phyloP scores from a whole-genome alignment of 2,113 vertebrate species.

The Cheirogaleus medius region DNA sequence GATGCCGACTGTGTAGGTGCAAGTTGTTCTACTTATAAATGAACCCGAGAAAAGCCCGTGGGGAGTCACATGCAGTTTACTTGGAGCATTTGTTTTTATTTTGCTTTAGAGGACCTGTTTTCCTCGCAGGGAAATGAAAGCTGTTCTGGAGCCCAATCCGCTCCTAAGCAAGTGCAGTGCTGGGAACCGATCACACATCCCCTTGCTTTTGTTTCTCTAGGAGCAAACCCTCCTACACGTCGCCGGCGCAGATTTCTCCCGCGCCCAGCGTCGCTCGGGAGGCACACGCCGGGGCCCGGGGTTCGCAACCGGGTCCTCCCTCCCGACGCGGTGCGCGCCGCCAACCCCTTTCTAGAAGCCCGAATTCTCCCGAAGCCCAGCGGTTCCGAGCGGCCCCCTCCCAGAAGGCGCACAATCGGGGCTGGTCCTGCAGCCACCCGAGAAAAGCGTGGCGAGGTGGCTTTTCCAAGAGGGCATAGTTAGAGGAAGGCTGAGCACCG shows the following conservation, averaged over 20 bases:
- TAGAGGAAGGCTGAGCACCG: neutral
- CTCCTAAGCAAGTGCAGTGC: neutral
- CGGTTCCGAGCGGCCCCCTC: neutral
- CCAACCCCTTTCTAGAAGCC: neutral
- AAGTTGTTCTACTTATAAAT: constrained; percentile 12
- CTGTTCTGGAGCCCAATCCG: neutral
- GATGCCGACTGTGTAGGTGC: neutral
- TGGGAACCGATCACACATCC: neutral
- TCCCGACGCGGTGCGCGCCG: neutral
- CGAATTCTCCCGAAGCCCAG: neutral
- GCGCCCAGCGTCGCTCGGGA: neutral
- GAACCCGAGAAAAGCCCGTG: neutral
- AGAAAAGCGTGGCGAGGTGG: neutral
- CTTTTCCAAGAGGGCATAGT: neutral
- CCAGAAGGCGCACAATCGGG: neutral
- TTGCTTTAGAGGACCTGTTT: constrained; percentile 5
- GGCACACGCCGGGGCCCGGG: neutral
- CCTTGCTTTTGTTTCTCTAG: constrained; percentile 67
- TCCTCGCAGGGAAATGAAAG: neutral
- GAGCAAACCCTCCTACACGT: neutral
- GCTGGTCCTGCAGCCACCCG: neutral
- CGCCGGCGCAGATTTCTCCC: neutral
- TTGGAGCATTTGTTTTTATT: constrained; percentile 53
- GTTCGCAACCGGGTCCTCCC: neutral
- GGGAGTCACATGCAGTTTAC: neutral